Base-by-base conservation (phyloP, 2,113 vertebrate species). In the Microcebus tavaratra region DNA sequence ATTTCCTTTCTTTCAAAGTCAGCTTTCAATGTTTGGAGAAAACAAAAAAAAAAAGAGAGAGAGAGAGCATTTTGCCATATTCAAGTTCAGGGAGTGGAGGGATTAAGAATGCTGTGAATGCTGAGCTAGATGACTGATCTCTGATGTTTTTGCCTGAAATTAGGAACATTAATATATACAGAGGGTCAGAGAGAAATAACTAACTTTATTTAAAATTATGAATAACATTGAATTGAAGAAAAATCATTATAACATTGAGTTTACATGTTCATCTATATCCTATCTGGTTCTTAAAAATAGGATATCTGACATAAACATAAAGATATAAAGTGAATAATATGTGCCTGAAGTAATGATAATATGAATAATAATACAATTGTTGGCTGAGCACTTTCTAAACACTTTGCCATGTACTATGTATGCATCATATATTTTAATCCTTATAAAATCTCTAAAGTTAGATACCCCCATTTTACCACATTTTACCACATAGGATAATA, bases 1-100 rank as follows among this genome's bases (percentile, higher is more conserved):
- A 67, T 55, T 90, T 65, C 88, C 92, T 93, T 76, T 88, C 67
- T 45, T 97, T 94, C 79, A 67, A 6, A 91, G 57, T 94, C 91
- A 70, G 67, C 29, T 85, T 94, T 94, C 31, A 75, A 3, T 45
- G 34, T 20, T 67, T 59, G 25, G 3, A 11, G 88, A 34, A 34
- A 3, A 27, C 13, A 6, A 89, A 68, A 45, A 34, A 29, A n/a
- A 34, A 0, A 4, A 27, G 36, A 59, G 20, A 57, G 7, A 59
- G 57, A 59, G 59, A 11, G 53, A 55, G 53, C 53, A 21, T 63
- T 63, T 90, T 76, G 75, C 45, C 90, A 96, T 89, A 95, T 94
- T 88, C 72, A 91, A 94, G 63, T 92, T 93, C 48, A 86, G 29
- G 45, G 34, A 91, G 3, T 31, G n/a, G 50, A 95, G 4, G 10